Evolutionary conservation across 2,888 invertebrate species (phyloP), one percentile per base, ranked within the genome.

Genomic region (Amphiduros pacificus): DNA sequence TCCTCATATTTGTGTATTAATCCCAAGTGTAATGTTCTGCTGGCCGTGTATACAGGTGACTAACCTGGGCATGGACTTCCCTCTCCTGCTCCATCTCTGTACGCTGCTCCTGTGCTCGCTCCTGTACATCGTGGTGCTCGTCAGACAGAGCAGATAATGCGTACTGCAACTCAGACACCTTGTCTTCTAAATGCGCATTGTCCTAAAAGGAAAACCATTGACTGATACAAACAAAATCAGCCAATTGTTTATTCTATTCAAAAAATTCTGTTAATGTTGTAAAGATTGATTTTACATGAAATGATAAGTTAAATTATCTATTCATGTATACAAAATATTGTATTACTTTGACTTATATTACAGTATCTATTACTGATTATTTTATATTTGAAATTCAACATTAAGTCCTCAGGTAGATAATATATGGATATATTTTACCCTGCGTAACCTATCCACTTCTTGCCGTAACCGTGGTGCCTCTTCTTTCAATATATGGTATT

Each of bases 381-480:
- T n/a, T n/a, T n/a, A n/a, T n/a, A n/a, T n/a, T n/a, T n/a, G n/a
- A n/a, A n/a, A n/a, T 11, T 36, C 36, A 36, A 36, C 9, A 14
- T 14, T 36, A 36, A 11, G 9, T 36, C 36, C 9, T 36, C 36
- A 36, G 14, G 11, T 36, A 14, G 9, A 36, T 36, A 36, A 36
- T 36, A 11, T 11, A 36, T 36, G 14, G 14, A 36, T 36, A 36
- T 36, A 11, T 14, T 22, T 44, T 20, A 78, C 79, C 63, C 70
- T 70, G 69, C 73, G 65, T 62, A 89, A 83, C 74, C 88, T 87
- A 68, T 91, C 90, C 65, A 89, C 77, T 72, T 88, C 86, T 22
- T 85, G 82, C 54, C 89, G 86, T 71, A 89, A 85, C 65, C 90
- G 84, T 52, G 85, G 81, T n/a, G 86, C 85, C 81, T 91, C 91